Conservation (phyloP, 2,113 vertebrate species). For the Seriola quinqueradiata region DNA sequence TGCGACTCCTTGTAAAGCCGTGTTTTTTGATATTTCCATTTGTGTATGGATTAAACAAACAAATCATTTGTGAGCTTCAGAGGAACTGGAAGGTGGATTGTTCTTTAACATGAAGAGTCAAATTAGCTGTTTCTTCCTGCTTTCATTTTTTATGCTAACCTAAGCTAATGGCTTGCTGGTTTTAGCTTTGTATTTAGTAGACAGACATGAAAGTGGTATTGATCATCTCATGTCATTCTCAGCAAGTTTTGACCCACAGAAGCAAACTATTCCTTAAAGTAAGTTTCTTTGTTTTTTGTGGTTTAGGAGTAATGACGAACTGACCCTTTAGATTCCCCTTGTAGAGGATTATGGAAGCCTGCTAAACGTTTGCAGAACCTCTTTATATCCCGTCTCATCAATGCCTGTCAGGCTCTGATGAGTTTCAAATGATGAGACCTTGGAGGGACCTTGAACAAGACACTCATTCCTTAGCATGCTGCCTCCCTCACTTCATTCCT, state of each 20-base stretch:
- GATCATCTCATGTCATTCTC: not conserved
- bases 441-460: slow-evolving; percentile 62
- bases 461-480: slow-evolving; percentile 9
- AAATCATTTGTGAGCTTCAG: too few species aligned
- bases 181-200: not conserved
- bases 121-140: not conserved
- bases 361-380: slow-evolving; percentile 10
- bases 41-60: too few species aligned
- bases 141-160: not conserved
- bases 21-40: not conserved
- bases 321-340: not conserved
- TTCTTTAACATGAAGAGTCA: not conserved
- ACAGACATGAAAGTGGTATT: not conserved
- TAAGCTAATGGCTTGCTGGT: not conserved
- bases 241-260: not conserved
- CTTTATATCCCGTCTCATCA: slow-evolving; percentile 21
- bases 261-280: not conserved
- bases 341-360: not conserved
- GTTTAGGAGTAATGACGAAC: not conserved
- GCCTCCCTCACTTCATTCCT: slow-evolving; percentile 50
- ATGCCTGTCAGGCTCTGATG: slow-evolving; percentile 30
- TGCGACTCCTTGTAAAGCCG: too few species aligned
- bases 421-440: slow-evolving; percentile 56
- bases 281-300: not conserved
- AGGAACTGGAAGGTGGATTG: not conserved